Evolutionary conservation across 2,888 invertebrate genomes (phyloP).

Genomic region (Teleiodes luculella): DNA sequence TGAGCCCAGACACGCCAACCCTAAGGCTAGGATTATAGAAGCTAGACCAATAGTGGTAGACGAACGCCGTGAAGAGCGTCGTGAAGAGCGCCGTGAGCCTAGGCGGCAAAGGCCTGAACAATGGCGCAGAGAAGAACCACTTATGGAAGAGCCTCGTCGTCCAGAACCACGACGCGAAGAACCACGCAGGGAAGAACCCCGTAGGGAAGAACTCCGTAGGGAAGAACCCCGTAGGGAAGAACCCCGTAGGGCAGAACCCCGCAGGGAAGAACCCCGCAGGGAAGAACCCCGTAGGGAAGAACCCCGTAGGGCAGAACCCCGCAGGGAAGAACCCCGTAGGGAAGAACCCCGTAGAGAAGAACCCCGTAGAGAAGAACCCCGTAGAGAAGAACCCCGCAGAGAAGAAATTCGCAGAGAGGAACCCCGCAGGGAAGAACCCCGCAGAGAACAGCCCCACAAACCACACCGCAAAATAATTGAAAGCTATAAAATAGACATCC

Average conservation of each 20-base stretch:
- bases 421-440: neutral
- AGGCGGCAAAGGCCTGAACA: neutral
- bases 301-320: neutral
- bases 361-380: neutral
- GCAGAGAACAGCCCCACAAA: neutral
- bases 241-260: neutral
- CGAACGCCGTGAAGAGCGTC: neutral
- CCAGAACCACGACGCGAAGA: neutral
- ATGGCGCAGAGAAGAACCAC: neutral
- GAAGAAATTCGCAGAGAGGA: neutral
- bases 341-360: neutral
- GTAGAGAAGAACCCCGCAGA: neutral
- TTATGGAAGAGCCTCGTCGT: too few species aligned
- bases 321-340: slow-evolving; percentile 1
- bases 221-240: neutral
- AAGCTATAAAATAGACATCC: neutral
- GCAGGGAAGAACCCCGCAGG: neutral
- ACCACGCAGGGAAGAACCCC: neutral
- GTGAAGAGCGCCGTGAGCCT: neutral
- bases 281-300: neutral
- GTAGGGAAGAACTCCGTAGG: neutral
- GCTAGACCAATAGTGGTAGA: neutral
- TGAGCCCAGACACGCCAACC: neutral
- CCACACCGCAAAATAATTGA: slow-evolving; percentile 6
- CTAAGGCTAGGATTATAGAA: neutral